Evolutionary conservation across 2,888 invertebrate genomes (phyloP).

Genomic region (Drosophila suboccidentalis): DNA sequence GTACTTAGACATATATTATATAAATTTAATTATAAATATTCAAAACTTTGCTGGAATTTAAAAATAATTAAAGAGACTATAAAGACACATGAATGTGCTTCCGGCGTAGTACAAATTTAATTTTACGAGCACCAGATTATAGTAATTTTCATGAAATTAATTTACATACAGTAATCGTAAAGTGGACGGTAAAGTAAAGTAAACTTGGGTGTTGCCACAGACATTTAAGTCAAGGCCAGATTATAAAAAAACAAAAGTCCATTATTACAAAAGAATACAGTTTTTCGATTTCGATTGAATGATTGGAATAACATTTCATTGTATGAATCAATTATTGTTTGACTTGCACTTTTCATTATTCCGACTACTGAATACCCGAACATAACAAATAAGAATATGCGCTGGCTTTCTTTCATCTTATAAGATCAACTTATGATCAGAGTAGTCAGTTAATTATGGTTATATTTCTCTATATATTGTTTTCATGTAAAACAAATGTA

Average conservation of each 20-base stretch:
- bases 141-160: conserved; percentile 41
- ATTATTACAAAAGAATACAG: conserved; percentile 36
- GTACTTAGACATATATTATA: no score
- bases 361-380: not conserved
- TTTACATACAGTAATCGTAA: conserved; percentile 43
- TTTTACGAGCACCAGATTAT: conserved; percentile 10
- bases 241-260: conserved; percentile 36
- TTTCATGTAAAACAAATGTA: conserved; percentile 30
- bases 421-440: conserved; percentile 3
- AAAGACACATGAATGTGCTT: conserved; percentile 5
- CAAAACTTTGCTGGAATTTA: not conserved
- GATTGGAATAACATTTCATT: conserved; percentile 15
- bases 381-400: not conserved
- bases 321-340: conserved; percentile 22
- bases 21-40: not conserved
- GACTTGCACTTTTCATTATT: conserved; percentile 19
- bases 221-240: conserved; percentile 43
- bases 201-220: conserved; percentile 31
- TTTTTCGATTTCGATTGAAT: conserved; percentile 16
- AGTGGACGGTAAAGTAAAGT: conserved; percentile 15
- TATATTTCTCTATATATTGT: not conserved
- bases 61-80: conserved; percentile 2
- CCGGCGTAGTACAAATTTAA: not conserved
- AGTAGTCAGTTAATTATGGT: not conserved
- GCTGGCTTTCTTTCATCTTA: conserved; percentile 23